phyloP scores from a whole-genome alignment of 2,113 vertebrate genomes.

The pig (Sus scrofa) region T2T-Sscrofa CM000818.6:108087501-108088000 shows the following conservation, averaged over 20 bases:
- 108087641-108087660: conserved; percentile 24
- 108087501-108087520: conserved; percentile 13
- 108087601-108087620: neutral
- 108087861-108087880: neutral
- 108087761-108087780: conserved; percentile 2
- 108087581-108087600: neutral
- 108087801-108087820: neutral
- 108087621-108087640: neutral
- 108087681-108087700: neutral
- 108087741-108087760: neutral
- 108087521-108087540: neutral
- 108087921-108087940: neutral
- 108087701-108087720: neutral
- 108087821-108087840: neutral
- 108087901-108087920: neutral
- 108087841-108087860: neutral
- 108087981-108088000: neutral
- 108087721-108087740: neutral
- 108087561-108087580: conserved; percentile 60
- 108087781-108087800: neutral
- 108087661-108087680: neutral
- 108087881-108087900: neutral
- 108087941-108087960: neutral
- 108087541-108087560: conserved; percentile 23
- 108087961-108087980: neutral